Percentiles rank a stretch among this genome's conserved stretches.
Evolutionary conservation across 2,888 invertebrate species (phyloP).

Genomic region (Trichogramma evanescens): DNA sequence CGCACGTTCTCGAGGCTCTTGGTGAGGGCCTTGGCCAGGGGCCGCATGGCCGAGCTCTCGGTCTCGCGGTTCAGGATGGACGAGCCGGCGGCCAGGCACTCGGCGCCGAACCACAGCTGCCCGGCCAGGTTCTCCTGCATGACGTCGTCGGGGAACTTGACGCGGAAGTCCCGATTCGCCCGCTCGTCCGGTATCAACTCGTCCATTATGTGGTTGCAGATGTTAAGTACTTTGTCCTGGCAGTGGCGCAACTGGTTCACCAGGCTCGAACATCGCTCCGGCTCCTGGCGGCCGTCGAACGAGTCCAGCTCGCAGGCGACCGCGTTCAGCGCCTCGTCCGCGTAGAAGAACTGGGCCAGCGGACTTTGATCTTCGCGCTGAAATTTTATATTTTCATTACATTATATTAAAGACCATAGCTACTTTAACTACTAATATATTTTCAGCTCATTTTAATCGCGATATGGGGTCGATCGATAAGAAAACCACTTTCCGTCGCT

Average conservation of each 20-base stretch:
- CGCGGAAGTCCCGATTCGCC: constrained; percentile 88
- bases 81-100: constrained; percentile 97
- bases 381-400: not conserved
- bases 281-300: constrained; percentile 98
- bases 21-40: constrained; percentile 92
- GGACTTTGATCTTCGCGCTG: constrained; percentile 89
- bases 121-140: constrained; percentile 96
- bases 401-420: not conserved
- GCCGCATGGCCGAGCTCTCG: constrained; percentile 94
- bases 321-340: constrained; percentile 91
- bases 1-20: constrained; percentile 90
- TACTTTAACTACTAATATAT: not conserved
- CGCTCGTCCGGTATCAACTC: constrained; percentile 78
- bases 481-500: not conserved
- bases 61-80: constrained; percentile 95
- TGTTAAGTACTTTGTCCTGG: constrained; percentile 84
- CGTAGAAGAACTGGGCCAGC: constrained; percentile 94
- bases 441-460: not conserved
- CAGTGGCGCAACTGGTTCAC: constrained; percentile 92
- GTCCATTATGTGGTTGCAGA: constrained; percentile 93
- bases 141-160: constrained; percentile 98
- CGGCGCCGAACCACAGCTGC: constrained; percentile 99
- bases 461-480: not conserved
- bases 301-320: constrained; percentile 96
- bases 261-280: constrained; percentile 88